Base-by-base conservation (phyloP, 2,113 vertebrate species). In the Ammodytes marinus region DNA sequence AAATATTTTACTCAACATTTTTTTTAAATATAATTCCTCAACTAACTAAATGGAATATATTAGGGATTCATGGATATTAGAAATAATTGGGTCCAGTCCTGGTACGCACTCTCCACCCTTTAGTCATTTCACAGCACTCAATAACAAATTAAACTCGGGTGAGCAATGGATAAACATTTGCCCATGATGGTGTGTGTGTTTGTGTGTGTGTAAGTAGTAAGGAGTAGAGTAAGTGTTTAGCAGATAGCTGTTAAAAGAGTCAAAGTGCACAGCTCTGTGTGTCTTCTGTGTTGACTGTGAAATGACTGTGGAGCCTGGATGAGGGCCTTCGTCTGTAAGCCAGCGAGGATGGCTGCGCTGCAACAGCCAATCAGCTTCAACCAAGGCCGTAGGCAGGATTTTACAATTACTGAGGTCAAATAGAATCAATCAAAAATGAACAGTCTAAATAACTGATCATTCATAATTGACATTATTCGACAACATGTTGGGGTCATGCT, bases 281-380 rank as follows among this genome's bases (percentile, higher is more conserved):
- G 81, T 74, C 69, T 88, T 93, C 55, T 49, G 87, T 89, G 85
- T 90, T 93, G 88, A 86, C 88, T 90, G 91, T 81, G 81, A 90
- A 86, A 82, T 80, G 55, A 73, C 72, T 74, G 35, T 1, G 66
- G 46, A 12, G 75, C 15, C 58, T 35, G 12, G 0, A 27, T 27
- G 43, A 46, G 0, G 8, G 7, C 3, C 64, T 73, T 40, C 8
- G n/a, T 42, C 35, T 46, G 39, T 1, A 46, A 37, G 37, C 45
- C 45, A 42, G 8, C 8, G 37, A 65, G 70, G 53, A 37, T 14
- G 43, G 37, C 57, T 49, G 37, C 4, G 37, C 59, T 80, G 17
- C 49, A 55, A 43, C 14, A 45, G 7, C 42, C 60, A 69, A 69
- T 52, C 40, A 27, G 5, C 47, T 54, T 53, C 17, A 57, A 7